Conservation (phyloP, 2,113 vertebrate genomes). For the Antidorcas marsupialis region DNA sequence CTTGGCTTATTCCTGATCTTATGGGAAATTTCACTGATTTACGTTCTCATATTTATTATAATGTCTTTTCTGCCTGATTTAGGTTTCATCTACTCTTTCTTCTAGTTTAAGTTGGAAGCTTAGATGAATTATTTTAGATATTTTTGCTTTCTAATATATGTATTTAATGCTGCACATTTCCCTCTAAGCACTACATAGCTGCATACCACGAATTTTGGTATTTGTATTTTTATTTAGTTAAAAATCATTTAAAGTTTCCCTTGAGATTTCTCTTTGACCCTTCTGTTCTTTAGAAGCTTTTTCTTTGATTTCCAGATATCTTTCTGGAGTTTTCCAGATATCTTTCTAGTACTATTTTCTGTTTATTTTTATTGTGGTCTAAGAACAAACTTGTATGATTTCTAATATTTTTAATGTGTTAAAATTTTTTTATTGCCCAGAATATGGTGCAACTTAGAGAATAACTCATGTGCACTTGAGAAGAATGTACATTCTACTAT, state of each 20-base stretch:
- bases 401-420: neutral
- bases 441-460: neutral
- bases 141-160: neutral
- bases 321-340: neutral
- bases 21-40: neutral
- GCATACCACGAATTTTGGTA: neutral
- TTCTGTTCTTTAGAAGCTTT: neutral
- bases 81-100: neutral
- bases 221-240: slow-evolving; percentile 6
- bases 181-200: neutral
- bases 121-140: neutral
- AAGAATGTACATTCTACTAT: neutral
- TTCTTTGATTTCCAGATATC: neutral
- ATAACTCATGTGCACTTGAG: neutral
- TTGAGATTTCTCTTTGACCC: neutral
- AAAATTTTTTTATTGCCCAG: neutral
- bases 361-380: neutral
- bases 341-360: neutral
- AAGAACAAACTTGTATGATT: neutral
- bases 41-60: neutral
- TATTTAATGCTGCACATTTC: neutral
- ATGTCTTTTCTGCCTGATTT: neutral
- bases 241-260: neutral
- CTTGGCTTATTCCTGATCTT: neutral
- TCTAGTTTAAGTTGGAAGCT: neutral